Evolutionary conservation across 1,140 invertebrate species (phyloP), one percentile per base, ranked within the genome.

Genomic region (Drosophila dunni): DNA sequence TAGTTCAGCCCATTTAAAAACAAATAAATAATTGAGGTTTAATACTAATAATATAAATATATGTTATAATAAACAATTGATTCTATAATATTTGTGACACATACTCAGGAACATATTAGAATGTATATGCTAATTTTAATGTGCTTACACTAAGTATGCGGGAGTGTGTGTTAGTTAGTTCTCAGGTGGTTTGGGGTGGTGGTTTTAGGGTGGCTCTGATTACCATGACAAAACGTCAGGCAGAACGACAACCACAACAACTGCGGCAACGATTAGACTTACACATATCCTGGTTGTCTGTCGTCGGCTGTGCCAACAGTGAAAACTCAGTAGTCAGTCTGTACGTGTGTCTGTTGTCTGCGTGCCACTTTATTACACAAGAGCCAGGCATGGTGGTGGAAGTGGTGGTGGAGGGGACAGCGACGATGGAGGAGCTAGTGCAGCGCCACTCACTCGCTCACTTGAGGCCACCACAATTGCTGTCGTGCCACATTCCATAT

Each of bases 251-350:
- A 65, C 82, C 82, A 91, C 78, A 81, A 90, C 78, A 90, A 81
- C 80, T 65, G 77, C 45, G 61, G 75, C 57, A 85, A 56, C 86
- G 78, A 81, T 89, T 90, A 90, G 71, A 29, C 56, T 48, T 44
- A 46, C 57, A 75, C 64, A 48, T 57, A 56, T 68, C 56, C 57
- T 69, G 54, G 36, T 7, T 67, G 51, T 48, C 75, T 69, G 66
- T 70, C 72, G 64, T 54, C 57, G 63, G 40, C 2, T 51, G 53
- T 42, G 69, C n/a, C 33, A 29, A 29, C 40, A 15, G 29, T 51
- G 54, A 20, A 29, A 17, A 44, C 15, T 11, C 8, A 38, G 67
- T 29, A 5, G 73, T 24, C 53, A 45, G 20, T 29, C 38, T 46
- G 51, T 45, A 1, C 17, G 44, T 15, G 33, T 13, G 42, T 50